Conservation (phyloP, 2,888 invertebrate genomes). For the Limnephilus auricula region DNA sequence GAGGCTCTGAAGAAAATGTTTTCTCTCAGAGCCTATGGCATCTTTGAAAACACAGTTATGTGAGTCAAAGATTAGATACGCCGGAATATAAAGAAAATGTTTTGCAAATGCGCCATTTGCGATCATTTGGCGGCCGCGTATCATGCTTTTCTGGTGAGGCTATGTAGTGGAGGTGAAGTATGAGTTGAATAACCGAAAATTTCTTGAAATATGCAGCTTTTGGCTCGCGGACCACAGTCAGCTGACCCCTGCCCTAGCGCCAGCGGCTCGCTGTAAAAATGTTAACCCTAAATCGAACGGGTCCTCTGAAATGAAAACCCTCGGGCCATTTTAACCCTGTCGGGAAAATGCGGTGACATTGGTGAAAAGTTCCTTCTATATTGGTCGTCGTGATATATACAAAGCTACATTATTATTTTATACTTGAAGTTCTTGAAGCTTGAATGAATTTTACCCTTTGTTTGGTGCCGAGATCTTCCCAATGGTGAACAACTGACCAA, state of each 20-base stretch:
- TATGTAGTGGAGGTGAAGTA: too few species aligned
- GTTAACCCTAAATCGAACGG: conserved; percentile 30
- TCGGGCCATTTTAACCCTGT: conserved; percentile 14
- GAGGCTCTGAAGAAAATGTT: too few species aligned
- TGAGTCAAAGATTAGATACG: too few species aligned
- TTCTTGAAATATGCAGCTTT: too few species aligned
- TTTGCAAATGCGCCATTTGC: too few species aligned
- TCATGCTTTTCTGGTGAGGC: too few species aligned
- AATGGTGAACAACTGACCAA: background rate
- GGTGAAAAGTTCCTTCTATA: background rate
- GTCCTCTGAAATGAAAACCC: conserved; percentile 28
- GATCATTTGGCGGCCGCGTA: too few species aligned
- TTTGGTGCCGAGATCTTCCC: background rate
- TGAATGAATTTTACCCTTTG: background rate
- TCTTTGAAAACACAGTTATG: too few species aligned
- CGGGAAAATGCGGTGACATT: background rate
- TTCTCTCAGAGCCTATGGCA: too few species aligned
- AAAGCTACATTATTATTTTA: background rate
- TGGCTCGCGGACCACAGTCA: too few species aligned
- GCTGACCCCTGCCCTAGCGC: background rate
- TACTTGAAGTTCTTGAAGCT: background rate
- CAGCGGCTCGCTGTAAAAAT: conserved; percentile 25
- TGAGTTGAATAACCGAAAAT: too few species aligned
- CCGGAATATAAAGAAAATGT: too few species aligned
- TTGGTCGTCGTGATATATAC: background rate